Conservation (phyloP, 2,888 invertebrate genomes). For the Caradrina kadenii region DNA sequence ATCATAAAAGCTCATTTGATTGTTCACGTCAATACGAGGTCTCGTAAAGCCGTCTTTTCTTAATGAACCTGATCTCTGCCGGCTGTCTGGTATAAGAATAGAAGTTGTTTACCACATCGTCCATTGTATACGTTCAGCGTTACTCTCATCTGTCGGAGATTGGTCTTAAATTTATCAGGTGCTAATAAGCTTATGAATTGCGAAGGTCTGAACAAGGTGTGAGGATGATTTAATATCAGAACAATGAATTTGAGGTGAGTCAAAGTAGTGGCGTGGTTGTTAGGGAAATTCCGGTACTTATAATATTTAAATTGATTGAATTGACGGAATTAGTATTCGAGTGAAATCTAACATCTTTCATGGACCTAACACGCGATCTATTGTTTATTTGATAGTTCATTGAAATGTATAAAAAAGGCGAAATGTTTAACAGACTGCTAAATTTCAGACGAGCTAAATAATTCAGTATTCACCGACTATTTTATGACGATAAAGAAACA, state of each 20-base stretch:
- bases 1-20: constrained; percentile 67
- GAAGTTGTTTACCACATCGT: constrained; percentile 78
- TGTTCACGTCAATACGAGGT: constrained; percentile 58
- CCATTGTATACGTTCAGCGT: constrained; percentile 70
- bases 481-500: constrained; percentile 33
- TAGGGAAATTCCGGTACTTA: neutral
- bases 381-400: neutral
- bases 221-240: constrained; percentile 21
- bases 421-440: neutral
- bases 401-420: neutral
- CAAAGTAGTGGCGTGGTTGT: neutral
- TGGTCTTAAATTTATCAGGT: constrained; percentile 81
- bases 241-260: neutral
- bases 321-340: no score
- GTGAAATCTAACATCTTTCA: neutral
- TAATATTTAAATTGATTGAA: no score
- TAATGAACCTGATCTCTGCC: constrained; percentile 78
- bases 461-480: neutral
- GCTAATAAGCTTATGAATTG: constrained; percentile 72
- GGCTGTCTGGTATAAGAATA: constrained; percentile 77
- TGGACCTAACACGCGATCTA: neutral
- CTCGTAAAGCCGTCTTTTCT: constrained; percentile 72
- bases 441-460: constrained; percentile 18
- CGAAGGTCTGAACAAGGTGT: constrained; percentile 41
- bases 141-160: constrained; percentile 70